Percentiles rank a stretch among this genome's conserved stretches.
phyloP scores from a whole-genome alignment of 2,797 vertebrate genomes.

The Corythornis leucogaster region DNA sequence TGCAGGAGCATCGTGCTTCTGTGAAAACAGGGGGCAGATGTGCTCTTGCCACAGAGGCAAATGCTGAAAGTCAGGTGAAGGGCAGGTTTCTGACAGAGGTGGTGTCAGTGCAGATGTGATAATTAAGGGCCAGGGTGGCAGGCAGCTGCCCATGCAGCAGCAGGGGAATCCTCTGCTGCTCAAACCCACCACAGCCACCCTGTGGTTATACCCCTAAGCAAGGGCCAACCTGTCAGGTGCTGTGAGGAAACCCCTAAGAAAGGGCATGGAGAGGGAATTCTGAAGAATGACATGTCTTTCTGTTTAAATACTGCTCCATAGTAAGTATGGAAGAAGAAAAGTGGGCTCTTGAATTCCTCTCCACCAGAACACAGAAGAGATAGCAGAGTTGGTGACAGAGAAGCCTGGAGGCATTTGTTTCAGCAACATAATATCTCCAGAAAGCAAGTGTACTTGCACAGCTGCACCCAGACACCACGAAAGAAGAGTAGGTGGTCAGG shows the following conservation, averaged over 20 bases:
- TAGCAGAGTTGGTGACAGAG: neutral
- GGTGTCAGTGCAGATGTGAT: neutral
- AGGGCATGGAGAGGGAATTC: neutral
- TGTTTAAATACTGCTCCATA: neutral
- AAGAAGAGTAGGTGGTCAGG: neutral
- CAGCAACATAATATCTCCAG: neutral
- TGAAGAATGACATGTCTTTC: neutral
- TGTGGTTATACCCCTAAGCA: neutral
- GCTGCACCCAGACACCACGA: neutral
- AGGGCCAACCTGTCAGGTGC: neutral
- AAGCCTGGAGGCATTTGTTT: neutral
- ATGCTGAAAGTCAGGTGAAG: neutral
- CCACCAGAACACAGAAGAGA: neutral
- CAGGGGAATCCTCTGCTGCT: neutral
- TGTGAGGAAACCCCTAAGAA: neutral
- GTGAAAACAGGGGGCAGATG: neutral
- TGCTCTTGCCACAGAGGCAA: neutral
- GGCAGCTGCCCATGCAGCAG: too few species aligned
- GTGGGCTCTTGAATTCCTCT: neutral
- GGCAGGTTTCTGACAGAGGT: neutral
- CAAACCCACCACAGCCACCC: neutral
- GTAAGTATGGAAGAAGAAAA: neutral
- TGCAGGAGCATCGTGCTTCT: accelerated
- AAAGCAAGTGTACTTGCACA: neutral
- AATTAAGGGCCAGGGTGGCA: neutral